These are phyloP conservation scores for Leptopterna dolabrata DNA, from an alignment of 2,888 invertebrate genomes.

Conservation along the genomic window DNA sequence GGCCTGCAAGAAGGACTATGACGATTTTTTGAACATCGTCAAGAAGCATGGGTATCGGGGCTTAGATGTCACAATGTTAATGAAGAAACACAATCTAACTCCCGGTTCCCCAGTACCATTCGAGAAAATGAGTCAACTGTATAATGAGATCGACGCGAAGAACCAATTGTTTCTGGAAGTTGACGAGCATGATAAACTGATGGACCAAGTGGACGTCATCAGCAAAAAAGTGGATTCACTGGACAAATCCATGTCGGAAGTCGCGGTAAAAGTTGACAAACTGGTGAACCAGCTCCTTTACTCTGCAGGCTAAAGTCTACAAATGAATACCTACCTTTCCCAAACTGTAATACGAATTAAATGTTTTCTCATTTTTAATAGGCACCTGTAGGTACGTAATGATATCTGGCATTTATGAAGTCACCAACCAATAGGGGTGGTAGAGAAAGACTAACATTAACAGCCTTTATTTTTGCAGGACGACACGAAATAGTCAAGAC, in stretches of 20 bases:
- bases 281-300: slow-evolving; percentile 14
- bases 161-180: slow-evolving; percentile 42
- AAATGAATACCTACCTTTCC: no score
- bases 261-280: slow-evolving; percentile 12
- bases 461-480: no score
- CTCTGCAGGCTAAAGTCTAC: neutral
- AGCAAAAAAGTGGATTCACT: neutral
- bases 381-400: no score
- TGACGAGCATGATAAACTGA: slow-evolving; percentile 29
- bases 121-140: slow-evolving; percentile 27
- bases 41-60: slow-evolving; percentile 43
- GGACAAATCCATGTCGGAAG: slow-evolving; percentile 23
- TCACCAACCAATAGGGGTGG: no score
- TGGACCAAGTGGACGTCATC: neutral
- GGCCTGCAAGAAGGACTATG: slow-evolving; percentile 10
- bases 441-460: no score
- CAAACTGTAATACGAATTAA: no score
- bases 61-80: neutral
- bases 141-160: slow-evolving; percentile 22
- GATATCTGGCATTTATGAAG: no score
- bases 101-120: slow-evolving; percentile 13
- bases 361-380: no score
- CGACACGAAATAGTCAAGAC: no score
- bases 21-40: slow-evolving; percentile 6
- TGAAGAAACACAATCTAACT: slow-evolving; percentile 25